A percentile compares a stretch with the other conserved stretches of the same genome.
phyloP scores from a whole-genome alignment of 1,140 invertebrate species.

The Drosophila asahinai region DNA sequence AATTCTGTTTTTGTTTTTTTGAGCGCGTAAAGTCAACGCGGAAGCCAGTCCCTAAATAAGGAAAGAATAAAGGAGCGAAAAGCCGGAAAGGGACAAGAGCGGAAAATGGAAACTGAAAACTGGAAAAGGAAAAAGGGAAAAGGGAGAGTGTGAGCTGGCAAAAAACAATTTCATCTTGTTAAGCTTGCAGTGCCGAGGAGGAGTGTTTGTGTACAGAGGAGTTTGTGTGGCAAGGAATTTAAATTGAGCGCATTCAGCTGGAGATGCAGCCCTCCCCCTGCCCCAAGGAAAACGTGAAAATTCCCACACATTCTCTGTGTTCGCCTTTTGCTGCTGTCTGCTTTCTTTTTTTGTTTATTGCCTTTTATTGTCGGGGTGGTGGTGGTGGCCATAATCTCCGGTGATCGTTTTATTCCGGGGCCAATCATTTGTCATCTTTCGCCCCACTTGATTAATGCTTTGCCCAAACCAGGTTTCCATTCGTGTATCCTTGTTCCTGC shows the following conservation, averaged over 20 bases:
- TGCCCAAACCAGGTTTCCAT: neutral
- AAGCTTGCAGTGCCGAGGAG: slow-evolving; percentile 4
- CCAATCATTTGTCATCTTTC: slow-evolving; percentile 38
- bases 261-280: slow-evolving; percentile 3
- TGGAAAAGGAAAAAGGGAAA: slow-evolving; percentile 1
- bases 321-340: neutral
- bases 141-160: neutral
- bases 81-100: neutral
- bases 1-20: slow-evolving; percentile 13
- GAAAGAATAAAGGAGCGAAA: neutral
- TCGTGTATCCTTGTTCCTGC: neutral
- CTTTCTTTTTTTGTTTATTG: too few relatives aligned
- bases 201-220: neutral
- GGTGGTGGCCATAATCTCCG: slow-evolving; percentile 10
- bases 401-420: neutral
- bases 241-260: slow-evolving; percentile 26
- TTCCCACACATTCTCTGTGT: slow-evolving; percentile 1
- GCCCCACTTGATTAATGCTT: slow-evolving; percentile 41
- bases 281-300: neutral
- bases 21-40: slow-evolving; percentile 22
- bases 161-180: slow-evolving; percentile 37
- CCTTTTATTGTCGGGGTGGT: neutral
- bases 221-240: slow-evolving; percentile 11
- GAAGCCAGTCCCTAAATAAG: slow-evolving; percentile 13
- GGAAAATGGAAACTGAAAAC: neutral